Conservation (phyloP, 1,140 invertebrate species). For the Drosophila nannoptera region DNA sequence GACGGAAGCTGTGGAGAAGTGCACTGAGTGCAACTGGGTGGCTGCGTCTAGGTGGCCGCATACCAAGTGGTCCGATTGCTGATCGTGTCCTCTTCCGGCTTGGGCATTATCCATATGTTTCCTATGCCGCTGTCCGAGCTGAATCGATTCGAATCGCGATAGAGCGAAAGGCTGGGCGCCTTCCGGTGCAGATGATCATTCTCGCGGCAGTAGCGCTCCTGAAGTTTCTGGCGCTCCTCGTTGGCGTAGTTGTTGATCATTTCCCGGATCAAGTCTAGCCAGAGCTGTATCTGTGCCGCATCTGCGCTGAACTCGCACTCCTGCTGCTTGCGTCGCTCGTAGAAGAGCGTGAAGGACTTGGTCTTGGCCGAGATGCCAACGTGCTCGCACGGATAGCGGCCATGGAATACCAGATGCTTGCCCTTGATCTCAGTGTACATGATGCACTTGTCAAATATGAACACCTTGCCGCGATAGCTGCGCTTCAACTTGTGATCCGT, state of each 20-base stretch:
- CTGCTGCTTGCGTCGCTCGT: slow-evolving; percentile 73
- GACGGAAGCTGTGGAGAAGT: too few species aligned
- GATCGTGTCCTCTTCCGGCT: slow-evolving; percentile 58
- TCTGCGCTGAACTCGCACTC: slow-evolving; percentile 72
- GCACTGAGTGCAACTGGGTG: too few species aligned
- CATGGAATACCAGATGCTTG: slow-evolving; percentile 71
- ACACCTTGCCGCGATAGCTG: slow-evolving; percentile 69
- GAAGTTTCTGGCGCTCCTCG: slow-evolving; percentile 67
- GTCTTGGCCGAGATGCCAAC: slow-evolving; percentile 66
- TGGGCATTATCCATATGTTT: slow-evolving; percentile 73
- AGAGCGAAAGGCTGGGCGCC: slow-evolving; percentile 68
- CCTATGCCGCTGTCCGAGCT: slow-evolving; percentile 76
- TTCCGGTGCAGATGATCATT: slow-evolving; percentile 71
- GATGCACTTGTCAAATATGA: slow-evolving; percentile 78
- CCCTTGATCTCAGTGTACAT: slow-evolving; percentile 79
- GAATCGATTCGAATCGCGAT: slow-evolving; percentile 76
- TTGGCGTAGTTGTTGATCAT: slow-evolving; percentile 71
- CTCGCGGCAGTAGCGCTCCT: slow-evolving; percentile 63
- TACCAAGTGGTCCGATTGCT: slow-evolving; percentile 73
- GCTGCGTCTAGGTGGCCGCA: slow-evolving; percentile 26
- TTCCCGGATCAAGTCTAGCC: slow-evolving; percentile 70
- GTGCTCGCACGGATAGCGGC: slow-evolving; percentile 75
- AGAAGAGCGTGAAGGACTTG: slow-evolving; percentile 72
- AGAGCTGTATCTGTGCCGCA: slow-evolving; percentile 50
- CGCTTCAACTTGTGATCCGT: slow-evolving; percentile 63